A percentile compares a stretch with the other conserved stretches of the same genome.
Conservation (phyloP, 2,888 invertebrate species). For the Galeruca laticollis region DNA sequence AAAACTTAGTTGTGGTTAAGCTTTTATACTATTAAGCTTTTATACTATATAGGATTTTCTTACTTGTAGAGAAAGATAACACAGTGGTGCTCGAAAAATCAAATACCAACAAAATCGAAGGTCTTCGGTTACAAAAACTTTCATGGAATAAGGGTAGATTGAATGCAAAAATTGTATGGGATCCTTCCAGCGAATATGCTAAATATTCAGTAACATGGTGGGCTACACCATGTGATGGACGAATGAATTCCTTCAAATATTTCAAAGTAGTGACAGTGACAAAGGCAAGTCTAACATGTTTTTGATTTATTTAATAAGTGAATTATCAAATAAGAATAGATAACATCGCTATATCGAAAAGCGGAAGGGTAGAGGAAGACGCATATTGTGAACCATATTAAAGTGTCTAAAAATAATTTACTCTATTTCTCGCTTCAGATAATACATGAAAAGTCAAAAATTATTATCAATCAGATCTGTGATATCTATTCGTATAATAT, state of each 20-base stretch:
- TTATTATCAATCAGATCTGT: too few relatives aligned
- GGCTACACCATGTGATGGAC: slow-evolving; percentile 63
- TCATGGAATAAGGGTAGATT: slow-evolving; percentile 61
- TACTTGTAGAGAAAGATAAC: slow-evolving; percentile 32
- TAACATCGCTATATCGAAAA: too few relatives aligned
- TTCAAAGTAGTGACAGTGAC: slow-evolving; percentile 70
- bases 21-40: background rate
- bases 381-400: too few relatives aligned
- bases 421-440: too few relatives aligned
- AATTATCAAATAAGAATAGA: too few relatives aligned
- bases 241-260: slow-evolving; percentile 62
- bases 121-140: slow-evolving; percentile 60
- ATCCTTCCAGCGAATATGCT: slow-evolving; percentile 50
- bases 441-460: too few relatives aligned
- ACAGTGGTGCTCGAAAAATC: slow-evolving; percentile 23
- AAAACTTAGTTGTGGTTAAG: too few relatives aligned
- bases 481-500: too few relatives aligned
- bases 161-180: slow-evolving; percentile 62
- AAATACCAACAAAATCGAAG: slow-evolving; percentile 54
- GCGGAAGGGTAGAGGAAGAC: too few relatives aligned
- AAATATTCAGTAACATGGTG: slow-evolving; percentile 64
- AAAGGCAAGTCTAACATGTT: slow-evolving; percentile 64
- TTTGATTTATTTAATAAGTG: background rate
- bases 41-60: background rate
- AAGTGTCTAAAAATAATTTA: too few relatives aligned